Conservation (phyloP, 2,888 invertebrate genomes). For the Pyrrhia umbra region DNA sequence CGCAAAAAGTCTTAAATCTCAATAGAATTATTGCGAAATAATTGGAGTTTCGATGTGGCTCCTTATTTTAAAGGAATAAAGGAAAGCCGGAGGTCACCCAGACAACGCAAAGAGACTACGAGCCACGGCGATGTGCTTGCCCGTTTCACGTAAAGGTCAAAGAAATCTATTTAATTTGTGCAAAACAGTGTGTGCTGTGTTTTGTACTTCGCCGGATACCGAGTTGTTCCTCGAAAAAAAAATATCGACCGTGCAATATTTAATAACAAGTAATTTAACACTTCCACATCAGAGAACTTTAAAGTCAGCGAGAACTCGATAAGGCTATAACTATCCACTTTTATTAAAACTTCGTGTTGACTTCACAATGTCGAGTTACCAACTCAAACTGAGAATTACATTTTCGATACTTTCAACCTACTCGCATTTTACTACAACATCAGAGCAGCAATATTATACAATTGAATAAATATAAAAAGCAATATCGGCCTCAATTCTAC, state of each 20-base stretch:
- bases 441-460: conserved; percentile 7
- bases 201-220: background rate
- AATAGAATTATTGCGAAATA: conserved; percentile 61
- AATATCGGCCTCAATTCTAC: conserved; percentile 27
- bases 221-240: background rate
- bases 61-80: conserved; percentile 31
- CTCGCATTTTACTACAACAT: background rate
- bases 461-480: conserved; percentile 37
- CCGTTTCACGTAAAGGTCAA: conserved; percentile 15
- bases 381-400: background rate
- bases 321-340: conserved; percentile 7
- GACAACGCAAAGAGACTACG: conserved; percentile 28
- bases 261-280: background rate
- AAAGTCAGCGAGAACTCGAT: background rate
- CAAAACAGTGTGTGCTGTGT: conserved; percentile 5
- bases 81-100: conserved; percentile 15
- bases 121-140: conserved; percentile 19
- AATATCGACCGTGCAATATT: conserved; percentile 20
- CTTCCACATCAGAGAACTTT: background rate
- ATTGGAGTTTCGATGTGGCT: conserved; percentile 67
- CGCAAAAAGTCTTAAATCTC: conserved; percentile 57
- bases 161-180: conserved; percentile 42
- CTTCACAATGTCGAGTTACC: conserved; percentile 8
- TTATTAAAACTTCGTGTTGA: conserved; percentile 8
- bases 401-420: background rate